A percentile compares a stretch with the other conserved stretches of the same genome.
phyloP scores from a whole-genome alignment of 2,113 vertebrate species.

The Dromiciops gliroides region DNA sequence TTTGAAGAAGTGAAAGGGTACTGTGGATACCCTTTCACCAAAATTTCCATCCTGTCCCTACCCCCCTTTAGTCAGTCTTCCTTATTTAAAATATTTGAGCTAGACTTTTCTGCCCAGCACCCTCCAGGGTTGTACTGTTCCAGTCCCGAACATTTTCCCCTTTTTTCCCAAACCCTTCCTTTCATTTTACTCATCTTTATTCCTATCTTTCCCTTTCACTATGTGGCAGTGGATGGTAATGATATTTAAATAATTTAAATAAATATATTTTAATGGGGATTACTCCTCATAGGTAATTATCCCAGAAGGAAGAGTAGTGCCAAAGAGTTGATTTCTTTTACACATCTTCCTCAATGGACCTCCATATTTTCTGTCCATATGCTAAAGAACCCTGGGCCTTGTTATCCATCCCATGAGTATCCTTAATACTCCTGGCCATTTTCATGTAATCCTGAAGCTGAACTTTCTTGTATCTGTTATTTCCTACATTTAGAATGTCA shows the following conservation, averaged over 20 bases:
- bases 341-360: background rate
- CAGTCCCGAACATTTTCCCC: background rate
- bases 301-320: too few species aligned
- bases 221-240: background rate
- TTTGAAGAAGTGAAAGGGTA: background rate
- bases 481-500: background rate
- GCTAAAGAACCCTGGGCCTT: background rate
- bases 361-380: background rate
- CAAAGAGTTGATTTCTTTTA: background rate
- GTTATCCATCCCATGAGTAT: background rate
- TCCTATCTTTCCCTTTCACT: background rate
- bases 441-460: background rate
- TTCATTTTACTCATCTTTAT: background rate
- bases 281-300: too few species aligned
- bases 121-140: background rate
- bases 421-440: background rate
- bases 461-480: background rate
- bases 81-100: too few species aligned
- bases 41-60: background rate
- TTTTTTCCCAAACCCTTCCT: background rate
- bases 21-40: background rate
- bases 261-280: background rate
- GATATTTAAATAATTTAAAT: background rate
- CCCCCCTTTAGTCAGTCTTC: background rate
- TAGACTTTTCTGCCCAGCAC: background rate